A percentile compares a stretch with the other conserved stretches of the same genome.
Conservation (phyloP, 2,888 invertebrate species). For the Aspidiotus rigidus region DNA sequence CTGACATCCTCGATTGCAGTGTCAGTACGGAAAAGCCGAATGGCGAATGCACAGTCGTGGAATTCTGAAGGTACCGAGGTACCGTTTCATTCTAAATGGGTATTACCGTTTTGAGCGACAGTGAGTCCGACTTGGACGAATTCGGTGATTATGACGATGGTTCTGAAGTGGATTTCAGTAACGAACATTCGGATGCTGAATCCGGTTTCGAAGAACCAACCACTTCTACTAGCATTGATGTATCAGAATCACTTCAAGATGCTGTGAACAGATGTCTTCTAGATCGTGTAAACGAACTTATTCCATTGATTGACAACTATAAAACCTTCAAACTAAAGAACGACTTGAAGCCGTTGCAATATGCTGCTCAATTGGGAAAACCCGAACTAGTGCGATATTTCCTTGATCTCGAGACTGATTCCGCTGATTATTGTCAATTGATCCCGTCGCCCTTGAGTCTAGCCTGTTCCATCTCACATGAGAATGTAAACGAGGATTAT, state of each 20-base stretch:
- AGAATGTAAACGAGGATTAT: constrained; percentile 7
- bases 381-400: background rate
- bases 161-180: background rate
- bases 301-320: constrained; percentile 3
- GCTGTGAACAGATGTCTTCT: constrained; percentile 7
- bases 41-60: too few relatives aligned
- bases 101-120: background rate
- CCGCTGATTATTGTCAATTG: background rate
- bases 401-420: background rate
- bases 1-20: too few relatives aligned
- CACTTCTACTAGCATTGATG: background rate
- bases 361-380: constrained; percentile 15
- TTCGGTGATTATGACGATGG: background rate
- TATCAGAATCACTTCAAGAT: background rate
- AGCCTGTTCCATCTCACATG: background rate
- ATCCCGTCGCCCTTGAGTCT: constrained; percentile 10
- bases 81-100: too few relatives aligned
- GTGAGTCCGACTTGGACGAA: background rate
- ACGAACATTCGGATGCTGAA: background rate
- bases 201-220: background rate
- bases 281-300: constrained; percentile 6
- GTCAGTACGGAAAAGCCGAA: too few relatives aligned
- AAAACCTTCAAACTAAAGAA: background rate
- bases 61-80: too few relatives aligned
- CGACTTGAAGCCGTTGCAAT: constrained; percentile 9